Base-by-base conservation (phyloP, 2,888 invertebrate species). In the Bugula neritina region DNA sequence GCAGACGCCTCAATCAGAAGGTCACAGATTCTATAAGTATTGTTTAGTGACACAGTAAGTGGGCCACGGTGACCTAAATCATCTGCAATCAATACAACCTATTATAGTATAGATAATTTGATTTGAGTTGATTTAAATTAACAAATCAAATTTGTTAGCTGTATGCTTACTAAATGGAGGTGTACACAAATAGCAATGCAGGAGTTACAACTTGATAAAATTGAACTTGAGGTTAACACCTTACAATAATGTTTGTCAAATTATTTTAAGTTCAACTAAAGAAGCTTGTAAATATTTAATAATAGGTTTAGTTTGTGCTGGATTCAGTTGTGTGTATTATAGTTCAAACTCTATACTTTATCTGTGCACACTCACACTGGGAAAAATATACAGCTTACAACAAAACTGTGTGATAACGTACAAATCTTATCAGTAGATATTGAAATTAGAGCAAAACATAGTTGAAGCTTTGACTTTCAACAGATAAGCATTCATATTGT, bases 61-160 rank as follows among this genome's bases (percentile, higher is more conserved):
- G 63, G 63, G 21, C 63, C 63, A 31, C 63, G 31, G 27, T 63
- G 63, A 29, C 63, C 63, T 27, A 63, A 10, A 21, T 63, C 63
- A 13, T 63, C 63, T 63, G 57, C 23, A 57, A 57, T 13, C 52
- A 55, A 17, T 17, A 55, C 55, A 55, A 10, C 10, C 5, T 23
- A 25, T 55, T 23, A 17, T 5, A 5, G 5, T 5, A 23, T 17
- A 17, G 21, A 55, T 5, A 17, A 17, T 5, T 55, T 5, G 21
- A 3, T 55, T 25, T 10, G 17, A 55, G 23, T 25, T 5, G 3
- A n/a, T n/a, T 17, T 23, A 3, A 55, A 55, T 3, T 23, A 25
- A 5, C 3, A 25, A 10, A 55, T 55, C 23, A 55, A 23, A 55
- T 17, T 17, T n/a, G 23, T 10, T 52, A 52, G 21, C 10, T 52